Base-by-base conservation (phyloP, 37 sponge, comb jelly and placozoan genomes). In the Spongia lamella region DNA sequence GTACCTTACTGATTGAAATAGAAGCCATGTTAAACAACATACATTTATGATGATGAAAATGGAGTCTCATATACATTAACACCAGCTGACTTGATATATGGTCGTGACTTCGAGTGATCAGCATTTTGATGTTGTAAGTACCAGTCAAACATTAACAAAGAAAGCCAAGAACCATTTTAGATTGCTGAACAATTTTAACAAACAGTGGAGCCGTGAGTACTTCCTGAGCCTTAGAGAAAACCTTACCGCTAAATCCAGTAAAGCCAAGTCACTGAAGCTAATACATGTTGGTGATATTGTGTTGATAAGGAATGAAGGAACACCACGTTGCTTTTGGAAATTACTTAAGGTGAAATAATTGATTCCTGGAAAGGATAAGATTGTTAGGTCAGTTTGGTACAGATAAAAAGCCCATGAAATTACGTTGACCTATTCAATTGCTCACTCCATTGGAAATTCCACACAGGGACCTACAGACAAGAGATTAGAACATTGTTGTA, bases 191-290 rank as follows among this genome's bases (percentile, higher is more conserved):
- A 61, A 68, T 52, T 79, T 79, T 33, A 68, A 70, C 70, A 35
- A n/a, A 22, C 35, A 70, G 52, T 79, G 71, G 71, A 38, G 61
- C 15, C 14, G 16, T 20, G 80, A 79, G 61, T 79, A 79, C 22
- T 61, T 78, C 35, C 34, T 56, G 21, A 66, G 66, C 35, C 65
- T 78, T 14, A 61, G 63, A 19, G 78, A 65, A 37, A 78, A 16
- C 5, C 37, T 37, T 29, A 56, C 39, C 13, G 26, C 32, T 21
- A 37, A 33, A n/a, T 13, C 47, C 47, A 32, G 36, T 2, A 26
- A 19, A 38, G 16, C 37, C 16, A 40, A 26, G 15, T 22, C 19
- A 22, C 38, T 40, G 17, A 68, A 40, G 31, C 20, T 34, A 22
- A 68, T 68, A 29, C 1, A 27, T 7, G 56, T 55, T 52, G 73